phyloP scores from a whole-genome alignment of 1,140 invertebrate species.

The Chymomyza costata region DNA sequence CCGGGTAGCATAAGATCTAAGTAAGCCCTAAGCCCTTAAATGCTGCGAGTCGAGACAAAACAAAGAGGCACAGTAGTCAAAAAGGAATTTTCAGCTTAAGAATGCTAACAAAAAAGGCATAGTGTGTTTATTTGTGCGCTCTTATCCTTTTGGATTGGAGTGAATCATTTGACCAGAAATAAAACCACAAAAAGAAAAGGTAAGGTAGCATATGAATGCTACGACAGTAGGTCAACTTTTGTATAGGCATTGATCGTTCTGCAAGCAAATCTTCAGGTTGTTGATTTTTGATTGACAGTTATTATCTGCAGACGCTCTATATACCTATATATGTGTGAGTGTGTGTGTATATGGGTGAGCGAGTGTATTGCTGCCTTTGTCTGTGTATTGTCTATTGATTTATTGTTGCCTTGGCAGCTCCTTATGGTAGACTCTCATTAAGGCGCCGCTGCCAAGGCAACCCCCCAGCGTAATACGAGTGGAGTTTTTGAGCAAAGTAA shows the following conservation, averaged over 20 bases:
- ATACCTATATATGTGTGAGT: not conserved
- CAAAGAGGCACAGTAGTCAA: constrained; percentile 51
- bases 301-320: constrained; percentile 13
- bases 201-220: constrained; percentile 6
- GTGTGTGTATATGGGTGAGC: not conserved
- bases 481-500: constrained; percentile 56
- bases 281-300: constrained; percentile 60
- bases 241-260: constrained; percentile 7
- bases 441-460: constrained; percentile 4
- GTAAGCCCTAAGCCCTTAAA: constrained; percentile 60
- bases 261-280: constrained; percentile 21
- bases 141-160: constrained; percentile 52
- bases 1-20: not conserved
- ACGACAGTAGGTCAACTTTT: constrained; percentile 68
- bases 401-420: constrained; percentile 31
- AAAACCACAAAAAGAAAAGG: constrained; percentile 66
- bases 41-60: constrained; percentile 35
- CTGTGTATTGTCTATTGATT: constrained; percentile 4
- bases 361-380: not conserved
- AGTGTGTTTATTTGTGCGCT: constrained; percentile 1
- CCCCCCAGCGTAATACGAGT: constrained; percentile 45
- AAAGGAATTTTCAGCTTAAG: constrained; percentile 64
- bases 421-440: constrained; percentile 50
- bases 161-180: constrained; percentile 70
- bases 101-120: constrained; percentile 35